phyloP scores from a whole-genome alignment of 92 coral and sea anemone species.

The Micromussa lordhowensis region DNA sequence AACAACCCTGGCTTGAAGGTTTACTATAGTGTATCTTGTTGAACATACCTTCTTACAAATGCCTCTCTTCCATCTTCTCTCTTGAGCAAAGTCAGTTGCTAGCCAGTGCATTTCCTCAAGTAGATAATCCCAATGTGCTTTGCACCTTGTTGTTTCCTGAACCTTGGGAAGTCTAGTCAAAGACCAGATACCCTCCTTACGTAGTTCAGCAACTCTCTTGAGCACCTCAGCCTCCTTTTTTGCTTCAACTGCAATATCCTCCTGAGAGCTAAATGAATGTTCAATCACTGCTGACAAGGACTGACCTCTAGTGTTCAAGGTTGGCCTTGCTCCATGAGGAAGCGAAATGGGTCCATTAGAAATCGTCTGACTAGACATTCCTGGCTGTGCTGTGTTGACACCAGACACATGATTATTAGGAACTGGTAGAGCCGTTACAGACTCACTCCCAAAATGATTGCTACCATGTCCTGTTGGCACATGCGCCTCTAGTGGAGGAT shows the following conservation, averaged over 20 bases:
- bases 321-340: conserved; percentile 31
- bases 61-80: conserved; percentile 97
- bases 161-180: conserved; percentile 89
- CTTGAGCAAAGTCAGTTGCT: conserved; percentile 98
- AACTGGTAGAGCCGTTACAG: neutral
- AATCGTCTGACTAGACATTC: conserved; percentile 51
- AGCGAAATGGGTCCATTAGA: conserved; percentile 73
- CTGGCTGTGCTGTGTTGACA: conserved; percentile 17
- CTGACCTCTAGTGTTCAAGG: conserved; percentile 60
- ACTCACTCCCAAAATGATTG: conserved; percentile 33
- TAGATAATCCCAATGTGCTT: conserved; percentile 98
- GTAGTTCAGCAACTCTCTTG: conserved; percentile 89
- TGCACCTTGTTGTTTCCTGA: conserved; percentile 90
- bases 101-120: conserved; percentile 99
- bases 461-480: conserved; percentile 19
- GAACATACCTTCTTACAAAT: conserved; percentile 92
- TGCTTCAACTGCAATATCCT: conserved; percentile 95
- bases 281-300: conserved; percentile 86
- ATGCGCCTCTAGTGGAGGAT: conserved; percentile 49
- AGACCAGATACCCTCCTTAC: conserved; percentile 99
- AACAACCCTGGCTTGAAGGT: neutral
- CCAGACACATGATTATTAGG: conserved; percentile 31
- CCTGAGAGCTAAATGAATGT: conserved; percentile 86
- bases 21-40: neutral
- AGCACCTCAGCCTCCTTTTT: conserved; percentile 94